Evolutionary conservation across 1,140 invertebrate genomes (phyloP).

Genomic region (Brachionus manjavacas): DNA sequence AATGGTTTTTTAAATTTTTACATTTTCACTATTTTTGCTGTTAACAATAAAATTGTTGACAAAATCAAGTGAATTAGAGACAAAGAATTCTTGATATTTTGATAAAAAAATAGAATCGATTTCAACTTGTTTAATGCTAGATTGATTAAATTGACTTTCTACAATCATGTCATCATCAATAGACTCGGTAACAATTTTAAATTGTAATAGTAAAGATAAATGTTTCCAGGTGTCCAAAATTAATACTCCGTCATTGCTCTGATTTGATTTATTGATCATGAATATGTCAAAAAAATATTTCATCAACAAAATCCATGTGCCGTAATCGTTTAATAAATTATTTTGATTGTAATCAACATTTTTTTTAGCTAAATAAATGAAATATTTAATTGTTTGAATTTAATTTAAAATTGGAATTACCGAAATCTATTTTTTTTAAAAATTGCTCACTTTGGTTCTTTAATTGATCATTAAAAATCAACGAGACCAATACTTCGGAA

Average conservation of each 20-base stretch:
- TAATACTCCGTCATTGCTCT: not conserved
- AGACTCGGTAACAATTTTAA: not conserved
- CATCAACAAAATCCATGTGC: not conserved
- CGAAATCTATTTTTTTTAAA: not conserved
- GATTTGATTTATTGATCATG: conserved; percentile 10
- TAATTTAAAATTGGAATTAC: not conserved
- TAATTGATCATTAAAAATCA: not conserved
- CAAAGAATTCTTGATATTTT: not conserved
- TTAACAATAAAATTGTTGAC: not conserved
- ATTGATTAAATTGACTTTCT: not conserved
- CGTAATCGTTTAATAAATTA: not conserved
- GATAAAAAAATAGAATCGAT: not conserved
- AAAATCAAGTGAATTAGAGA: not conserved
- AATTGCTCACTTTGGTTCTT: not conserved
- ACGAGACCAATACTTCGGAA: not conserved
- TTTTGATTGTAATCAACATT: not conserved
- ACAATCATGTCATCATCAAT: not conserved
- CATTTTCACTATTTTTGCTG: not conserved
- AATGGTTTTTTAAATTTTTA: not conserved
- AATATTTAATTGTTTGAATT: not conserved
- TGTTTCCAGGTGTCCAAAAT: conserved; percentile 8
- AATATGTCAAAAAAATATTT: conserved; percentile 28
- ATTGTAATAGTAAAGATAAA: not conserved
- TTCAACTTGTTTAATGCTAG: not conserved
- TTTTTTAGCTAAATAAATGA: not conserved